Conservation (phyloP, 2,113 vertebrate genomes). For the Ovis canadensis region DNA sequence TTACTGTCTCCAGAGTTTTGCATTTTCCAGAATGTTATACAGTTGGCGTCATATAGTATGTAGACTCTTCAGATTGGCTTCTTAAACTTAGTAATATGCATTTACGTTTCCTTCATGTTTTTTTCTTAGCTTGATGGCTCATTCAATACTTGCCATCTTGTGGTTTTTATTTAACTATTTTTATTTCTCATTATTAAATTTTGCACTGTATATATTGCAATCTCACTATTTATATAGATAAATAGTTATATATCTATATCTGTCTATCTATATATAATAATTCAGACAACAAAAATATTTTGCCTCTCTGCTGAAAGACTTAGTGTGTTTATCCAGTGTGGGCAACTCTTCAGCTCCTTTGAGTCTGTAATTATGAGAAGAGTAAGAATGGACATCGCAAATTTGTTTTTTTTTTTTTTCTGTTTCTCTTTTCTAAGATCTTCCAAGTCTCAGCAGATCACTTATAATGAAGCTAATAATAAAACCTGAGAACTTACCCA, state of each 20-base stretch:
- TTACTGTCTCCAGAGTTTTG: neutral
- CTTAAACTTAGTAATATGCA: neutral
- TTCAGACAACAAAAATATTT: neutral
- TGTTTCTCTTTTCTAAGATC: neutral
- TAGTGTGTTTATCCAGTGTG: neutral
- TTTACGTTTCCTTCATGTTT: neutral
- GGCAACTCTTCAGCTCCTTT: neutral
- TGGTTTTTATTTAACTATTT: neutral
- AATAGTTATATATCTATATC: neutral
- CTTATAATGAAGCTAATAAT: neutral
- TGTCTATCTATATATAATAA: neutral
- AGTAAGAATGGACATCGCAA: neutral
- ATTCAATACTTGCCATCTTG: neutral
- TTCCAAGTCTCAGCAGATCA: neutral
- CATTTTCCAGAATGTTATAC: neutral
- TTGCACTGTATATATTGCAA: neutral
- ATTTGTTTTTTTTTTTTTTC: neutral
- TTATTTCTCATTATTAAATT: neutral
- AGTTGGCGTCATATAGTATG: neutral
- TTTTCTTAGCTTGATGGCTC: neutral
- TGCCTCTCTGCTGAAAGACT: neutral
- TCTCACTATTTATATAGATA: neutral
- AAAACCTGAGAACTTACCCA: neutral
- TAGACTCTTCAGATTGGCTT: neutral
- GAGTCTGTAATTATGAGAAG: neutral